A percentile compares a stretch with the other conserved stretches of the same genome.
These are phyloP conservation scores for Brachionus rotundiformis DNA, from an alignment of 1,140 invertebrate genomes.

Conservation along the genomic window DNA sequence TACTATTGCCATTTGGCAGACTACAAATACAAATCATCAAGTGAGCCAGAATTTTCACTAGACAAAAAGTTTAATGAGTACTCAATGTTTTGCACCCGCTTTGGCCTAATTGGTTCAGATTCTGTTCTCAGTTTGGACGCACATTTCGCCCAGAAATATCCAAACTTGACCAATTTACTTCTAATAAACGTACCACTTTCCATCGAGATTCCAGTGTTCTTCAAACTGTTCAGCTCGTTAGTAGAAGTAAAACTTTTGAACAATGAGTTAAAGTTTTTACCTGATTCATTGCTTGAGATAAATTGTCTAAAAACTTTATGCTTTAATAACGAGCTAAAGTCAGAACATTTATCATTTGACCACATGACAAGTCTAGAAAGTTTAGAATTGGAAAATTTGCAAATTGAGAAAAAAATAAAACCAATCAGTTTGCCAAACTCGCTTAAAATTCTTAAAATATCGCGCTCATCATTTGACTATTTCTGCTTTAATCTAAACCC, in stretches of 20 bases:
- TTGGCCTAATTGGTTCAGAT: conserved; percentile 1
- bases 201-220: background rate
- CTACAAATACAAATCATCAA: background rate
- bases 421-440: background rate
- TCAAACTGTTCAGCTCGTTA: background rate
- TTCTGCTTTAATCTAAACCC: conserved; percentile 1
- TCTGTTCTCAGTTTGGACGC: background rate
- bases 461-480: background rate
- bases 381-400: background rate
- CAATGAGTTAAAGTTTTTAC: background rate
- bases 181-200: background rate
- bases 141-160: background rate
- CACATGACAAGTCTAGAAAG: background rate
- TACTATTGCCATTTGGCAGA: background rate
- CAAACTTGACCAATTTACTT: background rate
- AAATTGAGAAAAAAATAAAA: background rate
- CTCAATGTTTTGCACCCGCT: background rate
- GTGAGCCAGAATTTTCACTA: background rate
- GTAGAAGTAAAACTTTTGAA: background rate
- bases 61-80: conserved; percentile 19
- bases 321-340: background rate
- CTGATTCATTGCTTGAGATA: background rate
- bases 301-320: background rate
- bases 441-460: background rate
- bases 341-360: background rate